Evolutionary conservation across 2,888 invertebrate genomes (phyloP).

Genomic region (Camptogramma bilineatum): DNA sequence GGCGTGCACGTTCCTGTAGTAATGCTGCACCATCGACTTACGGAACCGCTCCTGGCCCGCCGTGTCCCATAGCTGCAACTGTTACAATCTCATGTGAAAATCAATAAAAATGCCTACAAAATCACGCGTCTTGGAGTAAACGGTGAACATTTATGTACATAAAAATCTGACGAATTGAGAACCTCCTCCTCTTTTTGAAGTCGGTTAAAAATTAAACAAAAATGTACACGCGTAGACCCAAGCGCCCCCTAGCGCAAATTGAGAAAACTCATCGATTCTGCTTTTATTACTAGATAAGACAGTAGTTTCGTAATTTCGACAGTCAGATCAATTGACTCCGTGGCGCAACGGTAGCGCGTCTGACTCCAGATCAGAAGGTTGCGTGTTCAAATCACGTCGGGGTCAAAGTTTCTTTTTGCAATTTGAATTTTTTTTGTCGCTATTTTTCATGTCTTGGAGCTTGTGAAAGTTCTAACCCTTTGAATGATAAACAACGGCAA

Average conservation of each 20-base stretch:
- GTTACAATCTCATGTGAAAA: conserved; percentile 45
- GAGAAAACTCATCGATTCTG: background rate
- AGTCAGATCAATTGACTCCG: conserved; percentile 86
- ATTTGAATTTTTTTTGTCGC: background rate
- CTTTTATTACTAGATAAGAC: background rate
- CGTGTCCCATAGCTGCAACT: conserved; percentile 92
- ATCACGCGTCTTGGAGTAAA: no score
- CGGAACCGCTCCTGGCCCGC: conserved; percentile 93
- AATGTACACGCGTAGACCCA: background rate
- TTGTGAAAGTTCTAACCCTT: no score
- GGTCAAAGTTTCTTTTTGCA: conserved; percentile 85
- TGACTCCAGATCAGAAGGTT: conserved; percentile 99
- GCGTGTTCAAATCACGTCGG: conserved; percentile 99
- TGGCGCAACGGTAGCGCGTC: conserved; percentile 99
- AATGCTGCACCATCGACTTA: conserved; percentile 93
- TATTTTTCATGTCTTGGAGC: background rate
- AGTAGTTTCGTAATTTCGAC: conserved; percentile 27
- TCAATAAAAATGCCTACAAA: background rate
- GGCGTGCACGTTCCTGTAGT: conserved; percentile 93
- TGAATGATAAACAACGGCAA: no score
- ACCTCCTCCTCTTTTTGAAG: no score
- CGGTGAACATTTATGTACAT: no score
- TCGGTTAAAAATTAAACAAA: background rate
- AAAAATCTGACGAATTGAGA: no score
- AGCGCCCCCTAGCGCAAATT: background rate